Evolutionary conservation across 2,113 vertebrate species (phyloP).

Genomic region (Cebus imitator): DNA sequence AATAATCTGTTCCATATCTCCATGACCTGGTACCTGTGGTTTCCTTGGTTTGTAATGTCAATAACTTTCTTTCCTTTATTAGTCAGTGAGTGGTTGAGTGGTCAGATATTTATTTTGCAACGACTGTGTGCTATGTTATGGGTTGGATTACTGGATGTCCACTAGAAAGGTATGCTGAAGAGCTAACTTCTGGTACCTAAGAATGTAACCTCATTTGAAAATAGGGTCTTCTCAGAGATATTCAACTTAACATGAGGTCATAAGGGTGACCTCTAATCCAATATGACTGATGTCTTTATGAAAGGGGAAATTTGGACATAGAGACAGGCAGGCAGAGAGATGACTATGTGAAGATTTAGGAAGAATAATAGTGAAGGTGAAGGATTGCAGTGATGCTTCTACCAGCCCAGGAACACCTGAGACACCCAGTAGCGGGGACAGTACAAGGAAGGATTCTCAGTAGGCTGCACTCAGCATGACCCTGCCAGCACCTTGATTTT

Average conservation of each 20-base stretch:
- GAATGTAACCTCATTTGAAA: background rate
- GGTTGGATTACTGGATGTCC: background rate
- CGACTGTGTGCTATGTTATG: background rate
- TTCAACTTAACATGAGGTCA: background rate
- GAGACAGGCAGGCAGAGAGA: background rate
- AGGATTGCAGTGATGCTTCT: background rate
- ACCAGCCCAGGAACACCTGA: background rate
- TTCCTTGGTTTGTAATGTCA: conserved; percentile 2
- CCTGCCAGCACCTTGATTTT: background rate
- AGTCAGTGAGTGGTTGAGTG: background rate
- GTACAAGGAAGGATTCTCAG: background rate
- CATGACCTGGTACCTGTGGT: background rate
- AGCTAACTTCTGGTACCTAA: background rate
- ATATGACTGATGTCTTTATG: background rate
- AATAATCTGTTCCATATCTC: background rate
- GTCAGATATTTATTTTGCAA: background rate
- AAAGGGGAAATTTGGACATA: background rate
- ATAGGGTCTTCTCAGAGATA: background rate
- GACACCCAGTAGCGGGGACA: too few species aligned
- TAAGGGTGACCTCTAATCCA: background rate
- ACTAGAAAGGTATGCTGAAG: background rate
- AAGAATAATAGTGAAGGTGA: background rate
- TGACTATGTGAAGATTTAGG: background rate
- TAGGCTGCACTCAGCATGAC: background rate
- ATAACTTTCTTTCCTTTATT: background rate